Evolutionary conservation across 2,888 invertebrate genomes (phyloP).

Genomic region (Galerucella calmariensis): DNA sequence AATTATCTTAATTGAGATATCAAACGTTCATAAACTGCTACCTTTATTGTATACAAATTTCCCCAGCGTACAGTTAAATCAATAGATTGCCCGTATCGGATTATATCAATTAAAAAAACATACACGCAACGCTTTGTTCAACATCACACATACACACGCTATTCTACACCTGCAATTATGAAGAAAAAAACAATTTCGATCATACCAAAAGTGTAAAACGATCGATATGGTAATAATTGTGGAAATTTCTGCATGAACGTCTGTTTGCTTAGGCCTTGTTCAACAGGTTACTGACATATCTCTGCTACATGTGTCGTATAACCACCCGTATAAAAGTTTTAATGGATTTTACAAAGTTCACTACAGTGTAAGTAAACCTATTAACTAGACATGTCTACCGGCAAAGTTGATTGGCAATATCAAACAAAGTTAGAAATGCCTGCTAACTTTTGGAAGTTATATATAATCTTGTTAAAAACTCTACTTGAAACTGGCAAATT

Average conservation of each 20-base stretch:
- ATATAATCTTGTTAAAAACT: background rate
- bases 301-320: background rate
- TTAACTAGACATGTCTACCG: background rate
- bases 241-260: constrained; percentile 8
- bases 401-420: background rate
- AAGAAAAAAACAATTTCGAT: background rate
- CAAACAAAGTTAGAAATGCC: background rate
- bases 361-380: background rate
- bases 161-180: constrained; percentile 5
- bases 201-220: constrained; percentile 7
- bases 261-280: background rate
- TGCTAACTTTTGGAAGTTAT: background rate
- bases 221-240: constrained; percentile 12
- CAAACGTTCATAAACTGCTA: background rate
- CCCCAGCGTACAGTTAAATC: background rate
- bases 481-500: background rate
- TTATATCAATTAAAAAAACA: constrained; percentile 8
- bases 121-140: constrained; percentile 8
- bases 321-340: constrained; percentile 10
- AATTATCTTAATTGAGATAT: constrained; percentile 2
- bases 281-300: constrained; percentile 13
- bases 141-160: background rate
- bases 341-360: constrained; percentile 3
- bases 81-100: constrained; percentile 8
- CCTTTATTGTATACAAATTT: background rate